phyloP scores from a whole-genome alignment of 2,797 vertebrate genomes.

The Pogonophryne albipinna region DNA sequence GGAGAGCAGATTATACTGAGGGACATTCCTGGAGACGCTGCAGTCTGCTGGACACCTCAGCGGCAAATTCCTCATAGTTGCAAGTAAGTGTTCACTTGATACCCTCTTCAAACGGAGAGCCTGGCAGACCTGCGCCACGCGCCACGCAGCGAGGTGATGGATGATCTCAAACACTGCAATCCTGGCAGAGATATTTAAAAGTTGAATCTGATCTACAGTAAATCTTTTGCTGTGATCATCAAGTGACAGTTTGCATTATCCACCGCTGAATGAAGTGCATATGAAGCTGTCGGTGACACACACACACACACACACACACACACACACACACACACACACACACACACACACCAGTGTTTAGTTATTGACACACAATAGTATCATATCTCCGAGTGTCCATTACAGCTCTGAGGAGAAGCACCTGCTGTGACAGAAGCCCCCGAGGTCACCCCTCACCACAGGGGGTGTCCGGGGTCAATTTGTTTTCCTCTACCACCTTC shows the following conservation, averaged over 20 bases:
- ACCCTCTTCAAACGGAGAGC: conserved; percentile 60
- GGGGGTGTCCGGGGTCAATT: conserved; percentile 56
- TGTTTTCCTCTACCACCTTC: conserved; percentile 57
- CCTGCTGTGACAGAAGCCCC: conserved; percentile 59
- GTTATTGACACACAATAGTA: conserved; percentile 58
- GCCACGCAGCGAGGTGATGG: conserved; percentile 69
- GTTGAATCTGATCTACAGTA: conserved; percentile 26
- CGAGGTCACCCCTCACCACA: conserved; percentile 49
- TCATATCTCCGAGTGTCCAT: conserved; percentile 63
- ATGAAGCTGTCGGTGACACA: conserved; percentile 56
- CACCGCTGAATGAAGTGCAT: conserved; percentile 24
- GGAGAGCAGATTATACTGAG: conserved; percentile 59
- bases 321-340: no score
- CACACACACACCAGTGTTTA: no score
- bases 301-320: no score
- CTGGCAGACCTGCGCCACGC: conserved; percentile 62
- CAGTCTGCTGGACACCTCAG: conserved; percentile 65
- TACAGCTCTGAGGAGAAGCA: conserved; percentile 57
- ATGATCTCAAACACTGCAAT: conserved; percentile 51
- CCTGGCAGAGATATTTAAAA: conserved; percentile 14
- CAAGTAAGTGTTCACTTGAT: conserved; percentile 72
- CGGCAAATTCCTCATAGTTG: conserved; percentile 73
- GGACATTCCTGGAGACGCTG: conserved; percentile 64
- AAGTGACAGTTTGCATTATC: conserved; percentile 40
- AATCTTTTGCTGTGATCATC: conserved; percentile 22